Evolutionary conservation across 1,140 invertebrate genomes (phyloP).

Genomic region (Drosophila tsacasi): DNA sequence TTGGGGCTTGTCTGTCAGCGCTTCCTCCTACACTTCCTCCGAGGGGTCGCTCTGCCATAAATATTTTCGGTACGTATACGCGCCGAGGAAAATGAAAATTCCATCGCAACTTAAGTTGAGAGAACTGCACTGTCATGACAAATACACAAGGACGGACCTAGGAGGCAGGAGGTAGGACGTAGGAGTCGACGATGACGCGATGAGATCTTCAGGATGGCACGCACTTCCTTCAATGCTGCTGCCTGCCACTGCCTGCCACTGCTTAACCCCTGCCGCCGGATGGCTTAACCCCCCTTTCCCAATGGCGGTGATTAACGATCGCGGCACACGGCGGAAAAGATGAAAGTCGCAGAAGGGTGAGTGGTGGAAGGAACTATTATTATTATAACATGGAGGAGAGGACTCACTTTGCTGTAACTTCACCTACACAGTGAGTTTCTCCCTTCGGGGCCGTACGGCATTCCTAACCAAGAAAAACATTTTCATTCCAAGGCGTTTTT

Average conservation of each 20-base stretch:
- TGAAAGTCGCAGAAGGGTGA: slow-evolving; percentile 53
- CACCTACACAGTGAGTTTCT: neutral
- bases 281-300: neutral
- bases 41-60: slow-evolving; percentile 12
- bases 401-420: slow-evolving; percentile 8
- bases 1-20: slow-evolving; percentile 46
- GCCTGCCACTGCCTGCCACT: neutral
- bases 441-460: slow-evolving; percentile 27
- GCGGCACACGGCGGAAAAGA: slow-evolving; percentile 58
- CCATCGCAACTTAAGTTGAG: slow-evolving; percentile 35
- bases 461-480: slow-evolving; percentile 78
- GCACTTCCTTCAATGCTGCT: slow-evolving; percentile 26
- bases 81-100: slow-evolving; percentile 55
- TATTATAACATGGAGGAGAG: slow-evolving; percentile 45
- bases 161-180: neutral
- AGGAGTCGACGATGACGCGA: slow-evolving; percentile 31
- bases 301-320: slow-evolving; percentile 76
- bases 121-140: slow-evolving; percentile 58
- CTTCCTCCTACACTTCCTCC: slow-evolving; percentile 35
- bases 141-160: slow-evolving; percentile 45
- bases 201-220: slow-evolving; percentile 40
- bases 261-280: slow-evolving; percentile 4
- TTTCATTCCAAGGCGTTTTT: slow-evolving; percentile 78
- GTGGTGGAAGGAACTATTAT: slow-evolving; percentile 42
- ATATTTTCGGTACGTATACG: slow-evolving; percentile 39